Base-by-base conservation (phyloP, 2,797 vertebrate species). In the Merluccius polli region DNA sequence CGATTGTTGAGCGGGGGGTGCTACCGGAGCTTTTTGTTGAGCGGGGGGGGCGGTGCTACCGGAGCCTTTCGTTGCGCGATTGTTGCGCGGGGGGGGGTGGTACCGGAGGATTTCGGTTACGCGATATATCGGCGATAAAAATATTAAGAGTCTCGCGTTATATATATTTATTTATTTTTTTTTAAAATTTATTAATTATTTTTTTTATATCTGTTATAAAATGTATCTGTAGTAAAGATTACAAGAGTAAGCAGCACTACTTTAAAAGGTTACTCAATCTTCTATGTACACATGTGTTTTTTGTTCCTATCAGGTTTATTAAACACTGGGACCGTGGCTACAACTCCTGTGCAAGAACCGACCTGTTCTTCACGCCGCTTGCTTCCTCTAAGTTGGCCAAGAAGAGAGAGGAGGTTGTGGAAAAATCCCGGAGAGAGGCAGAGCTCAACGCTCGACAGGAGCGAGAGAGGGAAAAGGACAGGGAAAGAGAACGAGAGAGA, bases 271-370 rank as follows among this genome's bases (percentile, higher is more conserved):
- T 48, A 48, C 44, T 48, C 5, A 48, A 21, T 63, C 9, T 63
- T 27, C n/a, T 52, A 13, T 52, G 44, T 13, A 52, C 44, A 44
- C 36, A n/a, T 27, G 10, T 24, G 21, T 59, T 68, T 16, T 30
- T 30, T 65, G 2, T 82, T 59, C 77, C 52, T 80, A 82, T 69
- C 85, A 99, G 98, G 91, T 99, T 99, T 85, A 97, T 97, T 84
- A 99, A 98, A 84, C 96, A 98, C 86, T 90, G 98, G 86, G 97
- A 97, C 91, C 96, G 98, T 72, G 97, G 97, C 71, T 97, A 96
- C 93, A 99, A 99, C 88, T 97, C 97, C 0, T 99, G 98, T 72
- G 94, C 96, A 0, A 93, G 98, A 80, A 95, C 98, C 32, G 98
- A 99, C 82, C 85, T 99, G 52, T 98, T 96, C 92, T 99, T 99